Percentiles rank a stretch among this genome's conserved stretches.
Conservation (phyloP, 92 coral and sea anemone species). For the Zoanthus sociatus region DNA sequence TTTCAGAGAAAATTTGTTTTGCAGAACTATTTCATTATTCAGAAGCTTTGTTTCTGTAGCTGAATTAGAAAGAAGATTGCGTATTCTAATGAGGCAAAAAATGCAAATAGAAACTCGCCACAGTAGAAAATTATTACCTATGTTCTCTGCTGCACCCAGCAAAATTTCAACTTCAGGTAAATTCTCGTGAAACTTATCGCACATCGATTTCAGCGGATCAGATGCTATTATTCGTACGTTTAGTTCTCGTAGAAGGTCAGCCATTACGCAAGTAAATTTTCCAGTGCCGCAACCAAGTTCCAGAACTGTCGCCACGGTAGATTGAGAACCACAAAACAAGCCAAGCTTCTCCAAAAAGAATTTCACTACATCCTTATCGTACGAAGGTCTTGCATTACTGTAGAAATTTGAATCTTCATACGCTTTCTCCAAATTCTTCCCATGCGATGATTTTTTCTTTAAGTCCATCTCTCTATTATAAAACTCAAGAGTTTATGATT, state of each 20-base stretch:
- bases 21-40: too few relatives aligned
- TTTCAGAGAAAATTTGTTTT: too few relatives aligned
- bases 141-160: slow-evolving; percentile 37
- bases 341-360: slow-evolving; percentile 59
- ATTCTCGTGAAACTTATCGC: slow-evolving; percentile 49
- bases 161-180: slow-evolving; percentile 54
- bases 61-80: too few relatives aligned
- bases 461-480: too few relatives aligned
- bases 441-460: too few relatives aligned
- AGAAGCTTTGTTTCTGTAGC: too few relatives aligned
- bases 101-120: too few relatives aligned
- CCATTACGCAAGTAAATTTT: slow-evolving; percentile 52
- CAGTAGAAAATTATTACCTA: slow-evolving; percentile 34
- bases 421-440: not conserved
- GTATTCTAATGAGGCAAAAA: too few relatives aligned
- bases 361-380: slow-evolving; percentile 39
- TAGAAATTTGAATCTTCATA: slow-evolving; percentile 14
- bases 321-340: not conserved
- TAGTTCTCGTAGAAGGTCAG: slow-evolving; percentile 36
- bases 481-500: too few relatives aligned
- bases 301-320: slow-evolving; percentile 5
- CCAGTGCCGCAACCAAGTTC: slow-evolving; percentile 65
- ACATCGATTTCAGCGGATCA: slow-evolving; percentile 55
- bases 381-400: slow-evolving; percentile 43
- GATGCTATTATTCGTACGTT: slow-evolving; percentile 36